Evolutionary conservation across 2,888 invertebrate species (phyloP), one percentile per base, ranked within the genome.

Genomic region (Ethmia dodecea): DNA sequence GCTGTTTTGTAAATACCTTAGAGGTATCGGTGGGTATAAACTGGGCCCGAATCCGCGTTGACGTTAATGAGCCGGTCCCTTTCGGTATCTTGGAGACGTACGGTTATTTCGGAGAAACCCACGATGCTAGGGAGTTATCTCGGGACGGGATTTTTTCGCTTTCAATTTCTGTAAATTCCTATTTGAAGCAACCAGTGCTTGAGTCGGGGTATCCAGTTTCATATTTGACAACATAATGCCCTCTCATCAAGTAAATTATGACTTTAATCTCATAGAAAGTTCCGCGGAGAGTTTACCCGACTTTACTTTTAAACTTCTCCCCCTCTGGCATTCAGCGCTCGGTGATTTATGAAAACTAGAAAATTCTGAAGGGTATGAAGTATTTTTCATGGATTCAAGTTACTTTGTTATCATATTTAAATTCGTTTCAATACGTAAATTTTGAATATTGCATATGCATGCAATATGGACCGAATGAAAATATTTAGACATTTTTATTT

Each of bases 1-100:
- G 69, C 67, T 71, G 67, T 72, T 80, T 78, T 75, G 77, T 78
- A 79, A 83, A 81, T 77, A 80, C 75, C 79, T 78, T 74, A 67
- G 74, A 81, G 75, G 79, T 86, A 84, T 83, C 71, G 78, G 74
- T 58, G 60, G 60, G 58, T 63, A 63, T 78, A 83, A 81, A 80
- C 68, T 74, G 68, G 49, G 53, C 65, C 65, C 58, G 66, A 60
- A 74, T 75, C 71, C 65, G 60, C 53, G 72, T 55, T 78, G 84
- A 84, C 78, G 69, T 71, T 81, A 84, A 86, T 79, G 79, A 81
- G 72, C 62, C 66, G 55, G 74, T 67, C 72, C 73, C 68, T 77
- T 74, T 71, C 65, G 66, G 72, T 80, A 78, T 81, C 81, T 74
- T 51, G 51, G 61, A 77, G 72, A 81, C 62, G 73, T 72, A 81